Conservation (phyloP, 2,113 vertebrate species). For the Thamnophis sirtalis region DNA sequence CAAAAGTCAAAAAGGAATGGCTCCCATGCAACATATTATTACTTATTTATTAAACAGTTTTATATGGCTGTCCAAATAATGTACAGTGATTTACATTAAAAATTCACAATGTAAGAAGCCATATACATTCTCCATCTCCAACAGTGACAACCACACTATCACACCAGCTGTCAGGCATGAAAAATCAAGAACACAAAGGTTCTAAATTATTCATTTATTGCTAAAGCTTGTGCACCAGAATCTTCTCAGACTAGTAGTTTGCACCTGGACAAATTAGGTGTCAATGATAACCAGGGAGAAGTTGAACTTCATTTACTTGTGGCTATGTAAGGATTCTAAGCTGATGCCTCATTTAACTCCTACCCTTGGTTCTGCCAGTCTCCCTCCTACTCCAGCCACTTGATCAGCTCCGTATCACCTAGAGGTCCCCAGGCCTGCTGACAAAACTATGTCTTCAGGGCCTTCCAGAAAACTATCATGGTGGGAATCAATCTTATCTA, state of each 20-base stretch:
- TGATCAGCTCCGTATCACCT: background rate
- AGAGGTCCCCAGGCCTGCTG: background rate
- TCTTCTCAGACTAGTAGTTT: background rate
- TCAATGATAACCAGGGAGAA: background rate
- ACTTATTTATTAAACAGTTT: background rate
- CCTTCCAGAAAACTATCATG: background rate
- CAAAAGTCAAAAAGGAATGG: background rate
- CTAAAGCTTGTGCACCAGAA: background rate
- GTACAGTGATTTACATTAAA: background rate
- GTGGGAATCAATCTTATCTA: background rate
- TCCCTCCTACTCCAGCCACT: background rate
- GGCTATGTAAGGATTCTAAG: background rate
- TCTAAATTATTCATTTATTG: background rate
- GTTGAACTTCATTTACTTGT: background rate
- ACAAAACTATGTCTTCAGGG: background rate
- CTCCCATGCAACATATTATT: background rate
- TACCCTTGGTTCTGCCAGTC: background rate
- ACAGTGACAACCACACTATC: background rate
- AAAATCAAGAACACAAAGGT: background rate
- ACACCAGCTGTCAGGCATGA: background rate
- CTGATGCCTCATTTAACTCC: background rate
- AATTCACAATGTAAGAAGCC: background rate
- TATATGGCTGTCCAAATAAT: background rate
- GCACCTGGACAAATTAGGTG: background rate
- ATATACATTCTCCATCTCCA: background rate